Evolutionary conservation across 2,888 invertebrate species (phyloP).

Genomic region (Tipula helvola): DNA sequence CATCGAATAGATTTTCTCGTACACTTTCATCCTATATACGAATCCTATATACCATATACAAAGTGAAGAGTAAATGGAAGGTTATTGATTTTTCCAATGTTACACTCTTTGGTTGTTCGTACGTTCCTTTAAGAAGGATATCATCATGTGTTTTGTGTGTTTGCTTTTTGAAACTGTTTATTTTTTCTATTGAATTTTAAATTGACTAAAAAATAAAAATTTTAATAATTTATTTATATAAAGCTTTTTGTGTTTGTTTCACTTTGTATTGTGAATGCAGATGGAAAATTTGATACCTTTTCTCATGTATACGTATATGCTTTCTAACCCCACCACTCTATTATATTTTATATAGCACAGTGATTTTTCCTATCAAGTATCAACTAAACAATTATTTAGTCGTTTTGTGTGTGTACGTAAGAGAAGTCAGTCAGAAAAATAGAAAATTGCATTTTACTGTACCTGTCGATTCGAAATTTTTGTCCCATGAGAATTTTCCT

Average conservation of each 20-base stretch:
- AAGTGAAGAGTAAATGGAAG: neutral
- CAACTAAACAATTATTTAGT: neutral
- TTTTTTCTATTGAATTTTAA: neutral
- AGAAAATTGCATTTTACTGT: neutral
- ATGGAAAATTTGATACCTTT: neutral
- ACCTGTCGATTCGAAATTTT: neutral
- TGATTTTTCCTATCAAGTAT: neutral
- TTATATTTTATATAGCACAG: too few relatives aligned
- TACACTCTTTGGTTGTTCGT: neutral
- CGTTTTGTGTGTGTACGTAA: neutral
- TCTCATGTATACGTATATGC: neutral
- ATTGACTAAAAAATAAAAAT: neutral
- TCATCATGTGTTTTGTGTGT: neutral
- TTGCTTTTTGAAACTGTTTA: neutral
- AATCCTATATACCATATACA: neutral
- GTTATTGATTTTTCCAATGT: neutral
- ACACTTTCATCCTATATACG: neutral
- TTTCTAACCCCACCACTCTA: neutral
- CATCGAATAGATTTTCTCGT: neutral
- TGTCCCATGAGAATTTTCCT: neutral
- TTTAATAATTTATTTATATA: neutral
- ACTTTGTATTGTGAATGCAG: neutral
- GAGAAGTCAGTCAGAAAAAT: neutral
- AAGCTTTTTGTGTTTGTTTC: neutral
- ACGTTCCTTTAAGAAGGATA: neutral